Evolutionary conservation across 2,797 vertebrate species (phyloP).

Genomic region (Nasua narica): DNA sequence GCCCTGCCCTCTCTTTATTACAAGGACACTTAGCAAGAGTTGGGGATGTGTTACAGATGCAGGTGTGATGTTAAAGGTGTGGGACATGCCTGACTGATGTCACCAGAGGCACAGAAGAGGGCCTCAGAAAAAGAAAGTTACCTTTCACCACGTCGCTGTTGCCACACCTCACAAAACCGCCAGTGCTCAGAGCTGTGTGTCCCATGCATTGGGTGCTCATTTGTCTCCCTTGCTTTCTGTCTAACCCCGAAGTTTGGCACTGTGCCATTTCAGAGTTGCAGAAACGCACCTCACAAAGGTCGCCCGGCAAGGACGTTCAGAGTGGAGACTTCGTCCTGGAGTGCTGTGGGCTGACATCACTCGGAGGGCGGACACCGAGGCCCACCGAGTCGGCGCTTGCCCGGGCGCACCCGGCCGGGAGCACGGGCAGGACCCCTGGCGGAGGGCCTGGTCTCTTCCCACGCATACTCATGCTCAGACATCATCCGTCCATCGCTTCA

Average conservation of each 20-base stretch:
- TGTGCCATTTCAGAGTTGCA: neutral
- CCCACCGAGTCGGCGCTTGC: neutral
- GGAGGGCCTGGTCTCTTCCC: neutral
- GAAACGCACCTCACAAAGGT: rapidly evolving
- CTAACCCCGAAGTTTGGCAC: neutral
- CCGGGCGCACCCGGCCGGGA: too few species aligned
- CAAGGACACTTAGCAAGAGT: neutral
- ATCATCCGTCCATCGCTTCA: rapidly evolving
- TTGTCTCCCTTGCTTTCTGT: neutral
- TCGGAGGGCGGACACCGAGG: rapidly evolving
- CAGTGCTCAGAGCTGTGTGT: neutral
- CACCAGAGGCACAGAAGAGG: neutral
- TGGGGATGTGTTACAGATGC: rapidly evolving
- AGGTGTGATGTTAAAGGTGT: rapidly evolving
- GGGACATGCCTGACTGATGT: too few species aligned
- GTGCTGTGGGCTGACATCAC: neutral
- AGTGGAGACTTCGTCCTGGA: neutral
- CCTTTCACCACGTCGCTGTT: rapidly evolving
- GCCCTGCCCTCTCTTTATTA: rapidly evolving
- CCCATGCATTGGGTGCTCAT: rapidly evolving
- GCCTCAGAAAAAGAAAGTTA: too few species aligned
- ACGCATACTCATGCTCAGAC: rapidly evolving
- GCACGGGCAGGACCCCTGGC: neutral
- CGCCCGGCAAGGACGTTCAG: rapidly evolving
- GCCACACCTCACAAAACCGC: rapidly evolving